phyloP scores from a whole-genome alignment of 2,888 invertebrate genomes.

The Sinodicranocentrus sp. region DNA sequence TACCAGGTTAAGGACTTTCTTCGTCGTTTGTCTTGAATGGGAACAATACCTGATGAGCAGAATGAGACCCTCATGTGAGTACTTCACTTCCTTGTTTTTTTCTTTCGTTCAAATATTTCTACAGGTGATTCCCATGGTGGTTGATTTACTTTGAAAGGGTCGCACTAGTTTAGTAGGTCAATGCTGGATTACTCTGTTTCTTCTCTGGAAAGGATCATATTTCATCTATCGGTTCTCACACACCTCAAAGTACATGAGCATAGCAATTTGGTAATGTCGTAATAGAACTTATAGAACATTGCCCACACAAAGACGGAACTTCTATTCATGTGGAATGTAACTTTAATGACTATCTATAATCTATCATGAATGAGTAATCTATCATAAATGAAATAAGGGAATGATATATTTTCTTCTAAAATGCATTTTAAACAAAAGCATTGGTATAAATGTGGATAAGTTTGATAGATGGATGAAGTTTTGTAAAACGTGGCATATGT shows the following conservation, averaged over 20 bases:
- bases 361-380: too few relatives aligned
- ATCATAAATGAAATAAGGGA: too few relatives aligned
- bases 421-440: too few relatives aligned
- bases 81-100: constrained; percentile 44
- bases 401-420: too few relatives aligned
- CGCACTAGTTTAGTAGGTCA: constrained; percentile 61
- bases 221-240: constrained; percentile 61
- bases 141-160: constrained; percentile 15
- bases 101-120: constrained; percentile 2
- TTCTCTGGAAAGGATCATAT: constrained; percentile 39
- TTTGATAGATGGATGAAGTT: too few relatives aligned
- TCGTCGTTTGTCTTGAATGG: not conserved
- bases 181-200: constrained; percentile 24
- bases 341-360: too few relatives aligned
- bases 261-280: too few relatives aligned
- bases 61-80: not conserved
- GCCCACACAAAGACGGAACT: too few relatives aligned
- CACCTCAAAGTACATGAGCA: constrained; percentile 25
- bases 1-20: constrained; percentile 57
- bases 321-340: too few relatives aligned
- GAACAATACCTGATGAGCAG: not conserved
- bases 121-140: constrained; percentile 59
- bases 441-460: too few relatives aligned
- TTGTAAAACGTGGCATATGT: too few relatives aligned
- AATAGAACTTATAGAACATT: too few relatives aligned